A percentile compares a stretch with the other conserved stretches of the same genome.
These are phyloP conservation scores for Cistogaster globosa DNA, from an alignment of 2,888 invertebrate species.

Conservation along the genomic window DNA sequence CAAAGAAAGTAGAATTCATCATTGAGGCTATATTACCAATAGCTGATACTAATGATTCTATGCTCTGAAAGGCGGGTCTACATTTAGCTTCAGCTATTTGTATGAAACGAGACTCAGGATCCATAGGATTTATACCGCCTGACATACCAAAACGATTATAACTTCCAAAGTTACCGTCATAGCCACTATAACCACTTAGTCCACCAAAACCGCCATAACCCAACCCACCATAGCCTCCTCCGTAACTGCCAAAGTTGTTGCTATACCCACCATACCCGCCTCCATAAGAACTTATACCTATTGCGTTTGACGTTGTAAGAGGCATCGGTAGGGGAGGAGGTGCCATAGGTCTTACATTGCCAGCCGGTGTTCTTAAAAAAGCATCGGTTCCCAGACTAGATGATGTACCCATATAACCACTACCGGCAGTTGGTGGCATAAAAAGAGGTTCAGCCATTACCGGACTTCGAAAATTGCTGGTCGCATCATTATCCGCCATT, in stretches of 20 bases:
- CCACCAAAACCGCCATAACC: conserved; percentile 72
- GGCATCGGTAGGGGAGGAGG: conserved; percentile 75
- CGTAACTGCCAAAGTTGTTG: conserved; percentile 60
- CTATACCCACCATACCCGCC: conserved; percentile 77
- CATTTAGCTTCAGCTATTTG: conserved; percentile 96
- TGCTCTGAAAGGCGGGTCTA: conserved; percentile 95
- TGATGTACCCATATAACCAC: conserved; percentile 32
- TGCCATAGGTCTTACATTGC: conserved; percentile 78
- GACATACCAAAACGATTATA: conserved; percentile 79
- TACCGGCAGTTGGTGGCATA: conserved; percentile 72
- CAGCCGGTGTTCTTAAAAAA: conserved; percentile 78
- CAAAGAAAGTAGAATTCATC: conserved; percentile 98
- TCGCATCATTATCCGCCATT: conserved; percentile 76
- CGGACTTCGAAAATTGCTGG: conserved; percentile 77
- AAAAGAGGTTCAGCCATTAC: conserved; percentile 77
- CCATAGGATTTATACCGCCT: conserved; percentile 76
- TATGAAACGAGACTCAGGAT: conserved; percentile 86
- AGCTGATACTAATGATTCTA: conserved; percentile 95
- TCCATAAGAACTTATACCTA: conserved; percentile 69
- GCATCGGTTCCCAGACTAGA: conserved; percentile 41
- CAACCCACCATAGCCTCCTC: conserved; percentile 67
- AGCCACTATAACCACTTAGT: conserved; percentile 72
- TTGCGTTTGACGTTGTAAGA: conserved; percentile 67
- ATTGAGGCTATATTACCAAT: conserved; percentile 97
- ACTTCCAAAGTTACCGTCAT: conserved; percentile 76